Base-by-base conservation (phyloP, 2,797 vertebrate genomes). In the Myotis vivesi region DNA sequence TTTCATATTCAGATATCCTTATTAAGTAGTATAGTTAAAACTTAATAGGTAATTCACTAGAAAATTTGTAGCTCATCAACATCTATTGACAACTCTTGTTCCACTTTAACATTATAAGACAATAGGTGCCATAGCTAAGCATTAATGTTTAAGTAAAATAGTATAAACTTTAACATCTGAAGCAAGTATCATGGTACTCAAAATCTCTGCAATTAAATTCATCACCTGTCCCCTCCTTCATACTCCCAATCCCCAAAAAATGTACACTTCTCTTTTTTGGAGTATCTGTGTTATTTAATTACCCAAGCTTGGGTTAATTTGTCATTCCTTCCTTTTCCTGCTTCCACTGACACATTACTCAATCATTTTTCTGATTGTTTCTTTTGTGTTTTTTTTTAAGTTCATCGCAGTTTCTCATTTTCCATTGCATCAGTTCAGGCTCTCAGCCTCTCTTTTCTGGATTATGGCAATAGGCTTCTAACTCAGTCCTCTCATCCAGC, bases 81-180 rank as follows among this genome's bases (percentile, higher is more conserved):
- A 49, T 36, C 80, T 76, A 17, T 53, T 87, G 73, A 57, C 20
- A 75, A 55, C 13, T 94, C 46, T 2, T 49, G 75, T 44, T 95
- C 68, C 15, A n/a, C 36, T 71, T 77, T 75, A 79, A 17, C 38
- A 62, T 92, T 69, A 44, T 57, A 73, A 85, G 30, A n/a, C 6
- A 16, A 49, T 19, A 85, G 44, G 28, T 66, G 33, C 13, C n/a
- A 51, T 12, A 90, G 33, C 2, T 36, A 87, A 92, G 23, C 36
- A 6, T 83, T 86, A 49, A 38, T 80, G 79, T 73, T 82, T 72
- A 89, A 84, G 66, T 57, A 89, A 93, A 94, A 87, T 76, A 77
- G 49, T 36, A 30, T 86, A 89, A 89, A 38, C 89, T 30, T 41
- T 41, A 83, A 38, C 73, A 23, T 46, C 30, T 51, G 44, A 82